Conservation (phyloP, 2,113 vertebrate species). For the Carassius gibelio region DNA sequence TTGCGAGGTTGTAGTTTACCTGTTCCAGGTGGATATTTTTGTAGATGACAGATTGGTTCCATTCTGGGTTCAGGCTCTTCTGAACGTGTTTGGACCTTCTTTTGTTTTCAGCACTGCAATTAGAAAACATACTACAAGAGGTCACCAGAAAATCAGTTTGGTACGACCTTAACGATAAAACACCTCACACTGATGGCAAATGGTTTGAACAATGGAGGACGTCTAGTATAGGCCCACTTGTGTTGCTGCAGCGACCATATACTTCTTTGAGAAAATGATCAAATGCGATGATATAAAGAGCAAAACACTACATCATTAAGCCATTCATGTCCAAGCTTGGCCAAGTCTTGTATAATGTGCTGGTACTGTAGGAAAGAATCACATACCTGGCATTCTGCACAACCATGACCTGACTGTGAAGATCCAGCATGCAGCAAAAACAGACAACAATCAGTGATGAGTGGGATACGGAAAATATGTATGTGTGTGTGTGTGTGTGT, state of each 20-base stretch:
- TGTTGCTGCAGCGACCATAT: conserved; percentile 28
- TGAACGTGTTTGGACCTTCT: conserved; percentile 91
- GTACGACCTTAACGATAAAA: conserved; percentile 12
- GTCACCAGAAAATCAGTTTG: conserved; percentile 55
- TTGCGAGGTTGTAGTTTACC: conserved; percentile 69
- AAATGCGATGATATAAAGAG: conserved; percentile 1
- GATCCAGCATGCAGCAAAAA: conserved; percentile 81
- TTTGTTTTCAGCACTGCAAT: conserved; percentile 92
- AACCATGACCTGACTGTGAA: conserved; percentile 99
- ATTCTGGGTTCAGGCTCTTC: conserved; percentile 95
- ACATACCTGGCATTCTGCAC: conserved; percentile 98
- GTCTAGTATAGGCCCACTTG: conserved; percentile 36
- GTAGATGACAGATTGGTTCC: conserved; percentile 99
- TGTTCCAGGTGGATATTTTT: conserved; percentile 97
- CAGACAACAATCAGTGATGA: conserved; percentile 76
- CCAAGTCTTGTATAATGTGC: conserved; percentile 34
- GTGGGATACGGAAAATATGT: conserved; percentile 49
- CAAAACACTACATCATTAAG: conserved; percentile 23
- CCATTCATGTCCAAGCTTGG: conserved; percentile 43
- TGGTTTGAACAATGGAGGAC: conserved; percentile 29
- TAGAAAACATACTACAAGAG: conserved; percentile 61
- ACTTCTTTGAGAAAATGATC: conserved; percentile 7
- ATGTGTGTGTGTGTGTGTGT: conserved; percentile 21
- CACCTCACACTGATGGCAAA: not conserved
- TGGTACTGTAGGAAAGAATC: conserved; percentile 56